Evolutionary conservation across 2,797 vertebrate genomes (phyloP), one percentile per base, ranked within the genome.

Genomic region (Crossoptilon crossoptilon): DNA sequence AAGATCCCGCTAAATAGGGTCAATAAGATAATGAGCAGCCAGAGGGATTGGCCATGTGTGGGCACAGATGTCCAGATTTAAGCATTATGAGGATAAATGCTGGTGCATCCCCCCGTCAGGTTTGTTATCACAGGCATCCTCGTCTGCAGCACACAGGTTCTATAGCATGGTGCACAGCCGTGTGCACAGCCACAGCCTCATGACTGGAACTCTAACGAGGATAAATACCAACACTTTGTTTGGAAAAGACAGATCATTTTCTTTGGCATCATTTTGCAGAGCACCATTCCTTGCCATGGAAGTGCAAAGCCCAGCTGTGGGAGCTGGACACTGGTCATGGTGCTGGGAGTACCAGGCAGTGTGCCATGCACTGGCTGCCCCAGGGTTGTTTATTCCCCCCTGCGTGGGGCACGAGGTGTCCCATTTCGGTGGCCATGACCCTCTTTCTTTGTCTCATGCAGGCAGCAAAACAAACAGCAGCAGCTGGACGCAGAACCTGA

Each of bases 161-260:
- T 26, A 3, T 24, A 46, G 29, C 18, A 12, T 18, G 56, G 39
- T 3, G 10, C 2, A 6, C n/a, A 58, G 81, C 27, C 29, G 1
- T 2, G 3, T 14, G 16, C 23, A 5, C 29, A 9, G 78, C 15
- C 44, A 60, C 27, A 26, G 48, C 6, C n/a, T 33, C 31, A 23
- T 4, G 12, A 6, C 3, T 21, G 10, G 13, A 59, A 41, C 23
- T n/a, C n/a, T 13, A 14, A 4, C 3, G 7, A 29, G 33, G 37
- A 44, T 31, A 43, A 60, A 37, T 6, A 4, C 16, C 24, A 23
- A 11, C 35, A 22, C 46, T 68, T 68, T 33, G 17, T 23, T 55
- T 46, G 17, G 37, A 56, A 41, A 33, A 55, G 15, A 24, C 0
- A 2, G 39, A 39, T 10, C 1, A 1, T 49, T 35, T 64, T 14